Base-by-base conservation (phyloP, 2,888 invertebrate species). In the Rhingia rostrata region DNA sequence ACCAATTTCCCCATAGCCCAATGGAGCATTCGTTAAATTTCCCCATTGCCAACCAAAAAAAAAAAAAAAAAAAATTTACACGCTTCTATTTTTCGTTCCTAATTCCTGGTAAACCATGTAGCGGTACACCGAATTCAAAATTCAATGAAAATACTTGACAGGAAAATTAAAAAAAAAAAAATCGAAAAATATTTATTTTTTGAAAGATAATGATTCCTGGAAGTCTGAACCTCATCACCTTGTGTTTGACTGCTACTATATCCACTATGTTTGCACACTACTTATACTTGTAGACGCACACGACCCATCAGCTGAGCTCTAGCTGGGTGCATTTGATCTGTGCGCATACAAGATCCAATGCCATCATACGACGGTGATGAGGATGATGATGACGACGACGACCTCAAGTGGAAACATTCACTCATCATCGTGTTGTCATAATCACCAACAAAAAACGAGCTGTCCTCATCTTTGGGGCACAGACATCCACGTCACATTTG, bases 391-490 rank as follows among this genome's bases (percentile, higher is more conserved):
- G 43, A 77, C 45, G 56, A 49, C 6, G 77, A 60, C 49, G 63
- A 63, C 63, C 30, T 83, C 67, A 83, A 83, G 83, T 83, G 58
- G 79, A 83, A 79, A 74, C 83, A 69, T 83, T 83, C 69, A 79
- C 83, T 73, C 79, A 56, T 78, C 78, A 43, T 67, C 70, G 41
- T 74, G 63, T 75, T 69, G 58, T 80, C 73, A 74, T 80, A 60
- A 74, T 80, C 58, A 78, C 39, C 51, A 51, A 49, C 49, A 33
- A 41, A 37, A 33, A 41, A 37, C 49, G 69, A 58, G 47, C 66
- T 79, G 79, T 66, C 79, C 58, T 79, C 72, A 79, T 77, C 72
- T 64, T 39, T 30, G 58, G 33, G 33, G 35, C 70, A 67, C 45
- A 70, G 49, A 39, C 14, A 64, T 58, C 32, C 56, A 60, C 64